A percentile compares a stretch with the other conserved stretches of the same genome.
Conservation (phyloP, 2,888 invertebrate genomes). For the Galerucella nymphaeae region DNA sequence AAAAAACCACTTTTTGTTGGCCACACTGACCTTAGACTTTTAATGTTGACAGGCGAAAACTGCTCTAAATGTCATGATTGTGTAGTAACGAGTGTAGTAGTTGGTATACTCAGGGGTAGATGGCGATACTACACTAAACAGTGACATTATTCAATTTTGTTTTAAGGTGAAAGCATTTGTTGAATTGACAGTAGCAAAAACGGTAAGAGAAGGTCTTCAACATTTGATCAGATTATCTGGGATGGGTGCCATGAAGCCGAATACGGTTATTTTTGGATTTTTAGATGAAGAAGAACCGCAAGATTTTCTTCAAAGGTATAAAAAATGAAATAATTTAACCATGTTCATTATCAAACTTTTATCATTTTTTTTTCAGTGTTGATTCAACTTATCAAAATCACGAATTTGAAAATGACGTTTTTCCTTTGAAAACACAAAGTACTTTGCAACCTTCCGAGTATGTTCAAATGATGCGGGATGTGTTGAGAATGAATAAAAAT, state of each 20-base stretch:
- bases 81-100: too few relatives aligned
- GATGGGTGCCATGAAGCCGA: conserved; percentile 99
- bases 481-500: conserved; percentile 93
- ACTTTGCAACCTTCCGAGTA: conserved; percentile 70
- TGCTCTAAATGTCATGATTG: too few relatives aligned
- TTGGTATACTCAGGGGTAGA: too few relatives aligned
- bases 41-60: too few relatives aligned
- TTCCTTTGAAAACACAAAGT: conserved; percentile 66
- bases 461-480: conserved; percentile 87
- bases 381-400: conserved; percentile 72
- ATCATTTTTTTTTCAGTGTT: conserved; percentile 63
- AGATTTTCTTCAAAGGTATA: conserved; percentile 82
- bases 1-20: too few relatives aligned
- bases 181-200: conserved; percentile 88
- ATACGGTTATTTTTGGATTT: conserved; percentile 96
- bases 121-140: too few relatives aligned
- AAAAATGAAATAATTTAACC: conserved; percentile 3
- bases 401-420: conserved; percentile 69
- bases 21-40: too few relatives aligned
- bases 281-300: conserved; percentile 79
- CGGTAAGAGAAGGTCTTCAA: conserved; percentile 89
- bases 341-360: neutral
- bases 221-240: conserved; percentile 93
- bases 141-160: conserved; percentile 26
- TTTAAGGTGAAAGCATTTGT: conserved; percentile 97